phyloP scores from a whole-genome alignment of 2,113 vertebrate genomes.

The Melospiza georgiana region DNA sequence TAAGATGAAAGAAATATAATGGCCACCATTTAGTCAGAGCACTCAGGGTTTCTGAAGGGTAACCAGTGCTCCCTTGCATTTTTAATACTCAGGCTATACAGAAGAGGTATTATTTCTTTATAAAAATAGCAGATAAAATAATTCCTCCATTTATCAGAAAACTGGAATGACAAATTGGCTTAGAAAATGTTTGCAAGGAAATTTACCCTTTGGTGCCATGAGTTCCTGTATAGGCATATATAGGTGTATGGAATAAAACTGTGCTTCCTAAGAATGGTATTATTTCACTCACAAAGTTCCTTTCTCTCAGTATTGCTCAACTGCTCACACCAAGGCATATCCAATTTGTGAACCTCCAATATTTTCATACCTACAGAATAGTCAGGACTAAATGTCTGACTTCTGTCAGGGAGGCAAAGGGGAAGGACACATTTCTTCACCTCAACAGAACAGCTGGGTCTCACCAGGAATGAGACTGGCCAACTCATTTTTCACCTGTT shows the following conservation, averaged over 20 bases:
- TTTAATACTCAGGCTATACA: background rate
- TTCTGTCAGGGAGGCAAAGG: background rate
- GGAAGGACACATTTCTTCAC: background rate
- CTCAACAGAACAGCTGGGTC: background rate
- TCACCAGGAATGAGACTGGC: background rate
- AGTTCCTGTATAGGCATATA: background rate
- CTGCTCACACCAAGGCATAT: background rate
- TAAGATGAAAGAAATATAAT: background rate
- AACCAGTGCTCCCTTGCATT: background rate
- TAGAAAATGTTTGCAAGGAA: background rate
- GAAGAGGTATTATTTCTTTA: background rate
- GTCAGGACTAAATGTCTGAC: background rate
- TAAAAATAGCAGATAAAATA: background rate
- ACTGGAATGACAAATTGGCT: background rate
- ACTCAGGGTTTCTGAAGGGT: background rate
- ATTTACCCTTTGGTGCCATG: background rate
- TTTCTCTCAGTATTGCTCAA: background rate
- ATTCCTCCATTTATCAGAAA: background rate
- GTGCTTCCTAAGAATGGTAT: background rate
- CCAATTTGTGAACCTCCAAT: background rate
- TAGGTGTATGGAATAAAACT: background rate
- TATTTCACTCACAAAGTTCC: background rate
- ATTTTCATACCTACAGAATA: background rate
- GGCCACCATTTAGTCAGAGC: background rate
- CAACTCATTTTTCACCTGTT: background rate